Conservation (phyloP, 2,888 invertebrate species). For the Latrodectus elegans region DNA sequence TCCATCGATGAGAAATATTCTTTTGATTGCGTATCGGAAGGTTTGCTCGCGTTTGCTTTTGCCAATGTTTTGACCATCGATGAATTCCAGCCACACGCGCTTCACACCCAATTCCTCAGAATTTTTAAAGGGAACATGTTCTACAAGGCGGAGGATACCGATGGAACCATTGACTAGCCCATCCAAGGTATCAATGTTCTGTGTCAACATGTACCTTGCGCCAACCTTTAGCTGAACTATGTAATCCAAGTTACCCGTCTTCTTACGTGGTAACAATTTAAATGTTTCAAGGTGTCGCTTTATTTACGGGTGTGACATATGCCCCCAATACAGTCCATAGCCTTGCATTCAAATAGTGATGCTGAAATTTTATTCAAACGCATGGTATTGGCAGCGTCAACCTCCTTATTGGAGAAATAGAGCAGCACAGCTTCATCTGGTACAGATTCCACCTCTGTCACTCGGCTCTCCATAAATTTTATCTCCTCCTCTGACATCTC, state of each 20-base stretch:
- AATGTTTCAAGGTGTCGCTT: neutral
- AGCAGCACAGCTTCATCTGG: conserved; percentile 11
- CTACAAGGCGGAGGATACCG: neutral
- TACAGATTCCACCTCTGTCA: neutral
- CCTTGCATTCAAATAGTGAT: no score
- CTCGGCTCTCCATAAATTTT: neutral
- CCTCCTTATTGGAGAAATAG: conserved; percentile 18
- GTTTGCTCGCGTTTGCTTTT: neutral
- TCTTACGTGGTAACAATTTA: neutral
- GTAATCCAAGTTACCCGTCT: neutral
- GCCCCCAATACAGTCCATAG: no score
- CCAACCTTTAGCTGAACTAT: neutral
- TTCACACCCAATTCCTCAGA: neutral
- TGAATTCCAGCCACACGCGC: neutral
- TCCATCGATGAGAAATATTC: neutral
- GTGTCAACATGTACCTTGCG: neutral
- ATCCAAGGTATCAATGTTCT: neutral
- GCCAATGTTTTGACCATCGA: neutral
- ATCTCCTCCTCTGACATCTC: conserved; percentile 44
- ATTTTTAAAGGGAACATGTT: neutral
- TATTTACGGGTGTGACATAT: neutral
- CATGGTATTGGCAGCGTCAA: conserved; percentile 2
- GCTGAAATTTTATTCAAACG: no score
- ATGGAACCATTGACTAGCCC: neutral
- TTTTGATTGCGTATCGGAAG: neutral